Evolutionary conservation across 2,797 vertebrate species (phyloP).

Genomic region (Crocodylus rhombifer): DNA sequence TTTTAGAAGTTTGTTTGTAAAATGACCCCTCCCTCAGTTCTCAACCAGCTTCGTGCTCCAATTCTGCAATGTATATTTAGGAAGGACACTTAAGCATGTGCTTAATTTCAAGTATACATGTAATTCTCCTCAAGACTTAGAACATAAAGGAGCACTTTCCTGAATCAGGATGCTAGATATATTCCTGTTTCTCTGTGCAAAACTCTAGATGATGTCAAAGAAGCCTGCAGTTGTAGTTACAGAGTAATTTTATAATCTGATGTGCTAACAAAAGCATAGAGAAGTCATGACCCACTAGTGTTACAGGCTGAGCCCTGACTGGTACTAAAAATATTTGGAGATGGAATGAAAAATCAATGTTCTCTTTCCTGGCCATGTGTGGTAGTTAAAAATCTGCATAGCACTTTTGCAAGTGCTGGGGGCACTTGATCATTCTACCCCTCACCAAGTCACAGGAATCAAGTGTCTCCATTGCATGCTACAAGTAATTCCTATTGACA

Average conservation of each 20-base stretch:
- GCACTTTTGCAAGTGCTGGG: not conserved
- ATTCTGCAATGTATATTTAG: not conserved
- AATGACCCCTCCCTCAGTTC: not conserved
- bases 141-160: not conserved
- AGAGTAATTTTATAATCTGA: fast-evolving
- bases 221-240: not conserved
- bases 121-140: not conserved
- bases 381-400: not conserved
- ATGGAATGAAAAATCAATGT: not conserved
- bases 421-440: not conserved
- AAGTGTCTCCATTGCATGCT: not conserved
- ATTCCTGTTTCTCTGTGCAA: not conserved
- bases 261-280: not conserved
- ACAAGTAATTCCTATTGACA: not conserved
- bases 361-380: not conserved
- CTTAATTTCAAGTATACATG: not conserved
- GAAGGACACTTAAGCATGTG: not conserved
- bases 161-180: not conserved
- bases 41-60: fast-evolving
- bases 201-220: not conserved
- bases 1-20: not conserved
- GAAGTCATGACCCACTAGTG: no score
- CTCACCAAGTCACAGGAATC: not conserved
- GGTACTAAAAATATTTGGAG: not conserved
- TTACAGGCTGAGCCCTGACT: not conserved